These are phyloP conservation scores for Alectura lathami DNA, from an alignment of 2,113 vertebrate genomes.

Conservation along the genomic window DNA sequence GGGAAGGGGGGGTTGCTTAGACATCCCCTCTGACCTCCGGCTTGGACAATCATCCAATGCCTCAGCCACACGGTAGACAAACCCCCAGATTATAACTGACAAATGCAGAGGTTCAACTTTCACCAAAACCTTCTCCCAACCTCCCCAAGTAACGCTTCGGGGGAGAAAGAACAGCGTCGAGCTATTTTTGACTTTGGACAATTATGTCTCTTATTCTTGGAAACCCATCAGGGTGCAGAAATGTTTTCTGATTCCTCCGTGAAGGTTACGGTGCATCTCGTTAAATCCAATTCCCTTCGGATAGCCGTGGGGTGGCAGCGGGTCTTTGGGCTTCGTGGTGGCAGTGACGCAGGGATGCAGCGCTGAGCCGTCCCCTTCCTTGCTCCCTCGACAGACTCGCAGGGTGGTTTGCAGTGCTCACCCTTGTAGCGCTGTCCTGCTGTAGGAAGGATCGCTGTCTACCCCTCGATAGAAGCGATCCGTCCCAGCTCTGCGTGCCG, in stretches of 20 bases:
- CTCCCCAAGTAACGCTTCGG: not conserved
- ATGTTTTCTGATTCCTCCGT: not conserved
- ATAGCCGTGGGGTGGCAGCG: not conserved
- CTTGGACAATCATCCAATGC: not conserved
- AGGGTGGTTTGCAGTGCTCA: not conserved
- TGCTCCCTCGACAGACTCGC: accelerated
- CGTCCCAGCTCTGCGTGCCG: not conserved
- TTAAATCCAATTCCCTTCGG: accelerated
- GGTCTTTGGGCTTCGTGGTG: not conserved
- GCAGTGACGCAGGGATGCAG: not conserved
- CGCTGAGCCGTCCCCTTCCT: not conserved
- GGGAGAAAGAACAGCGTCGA: not conserved
- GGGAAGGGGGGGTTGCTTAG: not conserved
- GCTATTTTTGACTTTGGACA: not conserved
- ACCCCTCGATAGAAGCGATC: too few species aligned
- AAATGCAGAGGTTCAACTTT: not conserved
- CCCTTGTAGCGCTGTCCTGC: too few species aligned
- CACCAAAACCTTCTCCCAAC: not conserved
- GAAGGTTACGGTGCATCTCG: not conserved
- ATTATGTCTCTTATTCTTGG: not conserved
- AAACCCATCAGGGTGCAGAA: accelerated
- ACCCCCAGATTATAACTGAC: not conserved
- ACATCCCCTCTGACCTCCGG: not conserved
- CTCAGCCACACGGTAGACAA: not conserved
- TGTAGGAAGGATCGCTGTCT: too few species aligned